A percentile compares a stretch with the other conserved stretches of the same genome.
Evolutionary conservation across 2,797 vertebrate species (phyloP).

Genomic region (Hypotaenidia philippensis): DNA sequence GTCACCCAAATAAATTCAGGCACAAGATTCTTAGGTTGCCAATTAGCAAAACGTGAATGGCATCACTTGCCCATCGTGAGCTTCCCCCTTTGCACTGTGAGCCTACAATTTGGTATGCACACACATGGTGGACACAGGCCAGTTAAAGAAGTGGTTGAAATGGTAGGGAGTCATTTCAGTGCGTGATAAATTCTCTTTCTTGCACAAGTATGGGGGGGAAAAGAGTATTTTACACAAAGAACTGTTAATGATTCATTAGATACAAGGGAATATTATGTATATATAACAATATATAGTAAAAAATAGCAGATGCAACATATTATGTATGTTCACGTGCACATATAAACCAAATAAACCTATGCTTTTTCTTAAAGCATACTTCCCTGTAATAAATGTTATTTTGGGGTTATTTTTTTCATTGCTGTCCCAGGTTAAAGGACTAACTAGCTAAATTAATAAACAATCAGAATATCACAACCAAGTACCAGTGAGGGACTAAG

Average conservation of each 20-base stretch:
- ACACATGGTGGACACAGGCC: rapidly evolving
- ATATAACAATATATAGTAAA: neutral
- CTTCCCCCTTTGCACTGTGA: neutral
- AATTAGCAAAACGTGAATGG: neutral
- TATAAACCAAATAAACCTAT: neutral
- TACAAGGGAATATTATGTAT: neutral
- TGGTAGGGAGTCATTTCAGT: neutral
- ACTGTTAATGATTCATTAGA: neutral
- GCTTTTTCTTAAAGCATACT: neutral
- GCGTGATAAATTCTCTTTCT: neutral
- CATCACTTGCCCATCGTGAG: neutral
- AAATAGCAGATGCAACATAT: neutral
- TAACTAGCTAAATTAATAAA: neutral
- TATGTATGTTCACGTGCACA: neutral
- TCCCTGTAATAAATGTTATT: neutral
- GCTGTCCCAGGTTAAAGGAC: neutral
- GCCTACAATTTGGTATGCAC: neutral
- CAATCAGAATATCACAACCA: neutral
- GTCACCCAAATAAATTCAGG: neutral
- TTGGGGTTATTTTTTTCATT: neutral
- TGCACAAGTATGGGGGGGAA: neutral
- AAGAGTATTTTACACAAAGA: neutral
- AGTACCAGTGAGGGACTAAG: neutral
- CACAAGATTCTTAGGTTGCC: neutral
- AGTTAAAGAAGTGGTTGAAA: neutral